Conservation (phyloP, 2,113 vertebrate genomes). For the Pandion haliaetus region DNA sequence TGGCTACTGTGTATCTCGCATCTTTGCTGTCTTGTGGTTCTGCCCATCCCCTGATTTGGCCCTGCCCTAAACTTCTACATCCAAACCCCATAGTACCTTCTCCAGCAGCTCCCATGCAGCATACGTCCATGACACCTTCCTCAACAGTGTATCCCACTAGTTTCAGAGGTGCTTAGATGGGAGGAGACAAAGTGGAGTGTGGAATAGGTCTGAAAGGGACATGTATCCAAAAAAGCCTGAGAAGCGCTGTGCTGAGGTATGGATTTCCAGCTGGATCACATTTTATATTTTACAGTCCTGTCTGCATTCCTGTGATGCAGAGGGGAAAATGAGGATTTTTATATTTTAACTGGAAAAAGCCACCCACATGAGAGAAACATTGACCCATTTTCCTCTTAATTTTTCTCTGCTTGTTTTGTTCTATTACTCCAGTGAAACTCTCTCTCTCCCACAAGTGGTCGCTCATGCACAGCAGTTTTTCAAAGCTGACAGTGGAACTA, state of each 20-base stretch:
- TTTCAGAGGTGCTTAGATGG: neutral
- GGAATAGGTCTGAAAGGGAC: neutral
- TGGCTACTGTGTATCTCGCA: neutral
- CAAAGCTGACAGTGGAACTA: neutral
- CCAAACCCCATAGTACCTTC: neutral
- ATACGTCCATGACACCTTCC: neutral
- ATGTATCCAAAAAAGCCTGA: neutral
- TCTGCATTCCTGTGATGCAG: neutral
- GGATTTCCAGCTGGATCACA: neutral
- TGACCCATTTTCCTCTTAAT: neutral
- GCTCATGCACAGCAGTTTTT: neutral
- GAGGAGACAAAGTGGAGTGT: neutral
- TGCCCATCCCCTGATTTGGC: neutral
- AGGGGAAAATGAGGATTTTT: neutral
- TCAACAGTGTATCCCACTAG: accelerated
- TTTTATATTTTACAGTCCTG: neutral
- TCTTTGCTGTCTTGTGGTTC: neutral
- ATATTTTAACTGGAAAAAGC: neutral
- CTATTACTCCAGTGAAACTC: neutral
- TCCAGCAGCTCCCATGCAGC: neutral
- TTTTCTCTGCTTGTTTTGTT: neutral
- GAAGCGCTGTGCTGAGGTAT: neutral
- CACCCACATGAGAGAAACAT: neutral
- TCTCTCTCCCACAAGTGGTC: neutral
- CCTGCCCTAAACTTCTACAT: neutral